Percentiles rank a stretch among this genome's conserved stretches.
Conservation (phyloP, 2,888 invertebrate species). For the Rutpela maculata region DNA sequence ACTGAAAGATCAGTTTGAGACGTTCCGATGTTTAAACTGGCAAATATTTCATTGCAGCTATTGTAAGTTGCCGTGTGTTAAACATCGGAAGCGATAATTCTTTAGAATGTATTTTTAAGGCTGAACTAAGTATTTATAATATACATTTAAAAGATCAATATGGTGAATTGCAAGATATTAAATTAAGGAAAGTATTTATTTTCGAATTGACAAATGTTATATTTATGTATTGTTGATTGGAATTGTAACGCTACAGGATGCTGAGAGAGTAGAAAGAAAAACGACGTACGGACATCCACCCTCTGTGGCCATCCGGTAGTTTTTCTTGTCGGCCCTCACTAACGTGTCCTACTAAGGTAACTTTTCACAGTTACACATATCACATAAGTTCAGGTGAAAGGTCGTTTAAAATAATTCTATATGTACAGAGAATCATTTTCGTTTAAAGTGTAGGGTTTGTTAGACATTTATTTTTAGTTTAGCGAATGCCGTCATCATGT, state of each 20-base stretch:
- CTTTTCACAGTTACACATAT: constrained; percentile 60
- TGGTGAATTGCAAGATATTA: constrained; percentile 52
- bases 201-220: constrained; percentile 55
- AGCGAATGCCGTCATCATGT: background rate
- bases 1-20: background rate
- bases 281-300: constrained; percentile 6
- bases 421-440: constrained; percentile 43
- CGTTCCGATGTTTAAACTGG: background rate
- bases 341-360: constrained; percentile 33
- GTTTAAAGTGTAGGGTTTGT: constrained; percentile 51
- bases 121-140: constrained; percentile 59
- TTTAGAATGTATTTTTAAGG: constrained; percentile 56
- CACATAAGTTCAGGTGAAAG: constrained; percentile 62
- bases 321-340: background rate
- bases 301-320: background rate
- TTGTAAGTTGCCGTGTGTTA: background rate
- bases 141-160: constrained; percentile 47
- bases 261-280: background rate
- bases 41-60: background rate
- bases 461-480: constrained; percentile 47
- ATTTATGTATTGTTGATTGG: constrained; percentile 55
- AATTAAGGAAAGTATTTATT: constrained; percentile 52
- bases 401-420: constrained; percentile 51
- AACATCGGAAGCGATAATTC: constrained; percentile 13
- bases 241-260: constrained; percentile 43